Evolutionary conservation across 2,113 vertebrate genomes (phyloP).

Genomic region (Sciurus niger): DNA sequence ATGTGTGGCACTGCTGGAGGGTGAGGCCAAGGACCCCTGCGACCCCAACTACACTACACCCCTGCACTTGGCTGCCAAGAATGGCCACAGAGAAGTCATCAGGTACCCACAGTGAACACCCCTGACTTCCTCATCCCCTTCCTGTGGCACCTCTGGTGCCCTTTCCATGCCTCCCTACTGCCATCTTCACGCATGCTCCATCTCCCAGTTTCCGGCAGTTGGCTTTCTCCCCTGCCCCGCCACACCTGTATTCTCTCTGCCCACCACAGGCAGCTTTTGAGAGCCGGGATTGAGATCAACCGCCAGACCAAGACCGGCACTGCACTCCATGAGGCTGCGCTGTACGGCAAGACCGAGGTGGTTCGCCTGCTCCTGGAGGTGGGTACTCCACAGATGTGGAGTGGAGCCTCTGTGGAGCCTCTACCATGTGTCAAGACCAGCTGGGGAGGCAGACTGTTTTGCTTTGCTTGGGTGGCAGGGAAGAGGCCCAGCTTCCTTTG

Average conservation of each 20-base stretch:
- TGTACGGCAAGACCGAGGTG: slow-evolving; percentile 97
- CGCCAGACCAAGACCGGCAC: slow-evolving; percentile 96
- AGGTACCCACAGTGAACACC: slow-evolving; percentile 86
- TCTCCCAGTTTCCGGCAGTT: background rate
- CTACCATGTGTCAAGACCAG: fast-evolving
- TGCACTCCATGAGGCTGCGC: slow-evolving; percentile 94
- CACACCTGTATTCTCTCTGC: background rate
- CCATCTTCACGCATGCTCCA: background rate
- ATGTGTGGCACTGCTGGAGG: slow-evolving; percentile 95
- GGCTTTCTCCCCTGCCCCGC: background rate
- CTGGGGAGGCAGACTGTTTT: background rate
- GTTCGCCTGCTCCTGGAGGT: slow-evolving; percentile 96
- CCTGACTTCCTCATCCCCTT: background rate
- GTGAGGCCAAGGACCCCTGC: slow-evolving; percentile 93
- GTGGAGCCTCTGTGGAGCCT: background rate
- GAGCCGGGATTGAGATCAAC: slow-evolving; percentile 97
- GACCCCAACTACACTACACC: slow-evolving; percentile 97
- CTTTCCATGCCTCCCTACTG: background rate
- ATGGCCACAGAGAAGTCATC: slow-evolving; percentile 97
- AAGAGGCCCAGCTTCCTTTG: background rate
- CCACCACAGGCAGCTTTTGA: slow-evolving; percentile 93
- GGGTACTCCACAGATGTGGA: slow-evolving; percentile 68
- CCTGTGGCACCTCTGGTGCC: background rate
- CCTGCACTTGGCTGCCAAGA: slow-evolving; percentile 96
- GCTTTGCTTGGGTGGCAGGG: background rate